Evolutionary conservation across 1,140 invertebrate genomes (phyloP).

Genomic region (Orchesella cincta): DNA sequence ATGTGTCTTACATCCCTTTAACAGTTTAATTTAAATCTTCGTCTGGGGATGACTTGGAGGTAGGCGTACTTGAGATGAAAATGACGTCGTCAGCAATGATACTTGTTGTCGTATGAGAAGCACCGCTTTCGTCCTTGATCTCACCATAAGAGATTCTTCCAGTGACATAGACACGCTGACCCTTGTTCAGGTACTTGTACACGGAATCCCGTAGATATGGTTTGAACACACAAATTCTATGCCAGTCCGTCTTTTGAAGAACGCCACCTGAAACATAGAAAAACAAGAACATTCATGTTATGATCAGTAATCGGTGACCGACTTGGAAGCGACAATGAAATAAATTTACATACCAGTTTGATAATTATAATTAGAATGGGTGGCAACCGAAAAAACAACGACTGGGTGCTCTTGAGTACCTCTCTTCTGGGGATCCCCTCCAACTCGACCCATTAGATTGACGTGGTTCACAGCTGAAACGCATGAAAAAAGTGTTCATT

Average conservation of each 20-base stretch:
- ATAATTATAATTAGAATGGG: slow-evolving; percentile 77
- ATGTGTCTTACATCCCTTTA: too few species aligned
- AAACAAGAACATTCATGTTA: not conserved
- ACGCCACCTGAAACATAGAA: slow-evolving; percentile 65
- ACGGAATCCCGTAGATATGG: slow-evolving; percentile 76
- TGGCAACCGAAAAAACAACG: slow-evolving; percentile 85
- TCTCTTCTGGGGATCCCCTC: slow-evolving; percentile 79
- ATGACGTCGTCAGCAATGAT: slow-evolving; percentile 85
- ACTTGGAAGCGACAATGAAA: too few species aligned
- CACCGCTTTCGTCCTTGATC: slow-evolving; percentile 76
- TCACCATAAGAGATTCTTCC: slow-evolving; percentile 84
- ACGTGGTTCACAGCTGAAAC: slow-evolving; percentile 83
- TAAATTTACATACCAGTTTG: slow-evolving; percentile 56
- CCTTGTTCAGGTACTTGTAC: slow-evolving; percentile 78
- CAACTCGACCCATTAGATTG: slow-evolving; percentile 80
- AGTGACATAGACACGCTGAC: slow-evolving; percentile 78
- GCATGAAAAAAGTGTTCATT: slow-evolving; percentile 32
- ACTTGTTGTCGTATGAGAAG: slow-evolving; percentile 69
- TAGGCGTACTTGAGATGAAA: slow-evolving; percentile 64
- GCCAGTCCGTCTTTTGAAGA: slow-evolving; percentile 86
- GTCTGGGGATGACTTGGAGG: not conserved
- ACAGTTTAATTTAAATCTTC: too few species aligned
- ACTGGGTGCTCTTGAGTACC: slow-evolving; percentile 81
- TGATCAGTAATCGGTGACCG: too few species aligned
- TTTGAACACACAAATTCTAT: slow-evolving; percentile 83